Conservation (phyloP, 2,888 invertebrate species). For the Ditula angustiorana region DNA sequence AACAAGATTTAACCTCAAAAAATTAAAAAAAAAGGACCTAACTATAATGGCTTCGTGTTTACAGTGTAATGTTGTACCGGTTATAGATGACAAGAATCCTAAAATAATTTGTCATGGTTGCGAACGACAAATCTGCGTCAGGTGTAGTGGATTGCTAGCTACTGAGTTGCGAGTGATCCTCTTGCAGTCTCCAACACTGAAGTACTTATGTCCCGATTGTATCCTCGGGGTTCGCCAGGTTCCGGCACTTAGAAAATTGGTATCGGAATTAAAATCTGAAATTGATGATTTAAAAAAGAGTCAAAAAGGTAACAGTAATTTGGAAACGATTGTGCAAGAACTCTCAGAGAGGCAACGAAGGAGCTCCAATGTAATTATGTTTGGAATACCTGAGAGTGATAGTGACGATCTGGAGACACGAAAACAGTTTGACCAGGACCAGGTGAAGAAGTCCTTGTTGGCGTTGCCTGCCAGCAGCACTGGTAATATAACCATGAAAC, state of each 20-base stretch:
- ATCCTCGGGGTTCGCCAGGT: neutral
- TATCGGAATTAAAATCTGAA: neutral
- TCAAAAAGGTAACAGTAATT: neutral
- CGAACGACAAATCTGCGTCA: neutral
- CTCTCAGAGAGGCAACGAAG: neutral
- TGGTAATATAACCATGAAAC: too few species aligned
- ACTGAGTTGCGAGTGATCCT: neutral
- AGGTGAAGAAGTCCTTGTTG: neutral
- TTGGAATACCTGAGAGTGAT: neutral
- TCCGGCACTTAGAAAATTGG: neutral
- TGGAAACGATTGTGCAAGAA: neutral
- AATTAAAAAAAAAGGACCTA: too few species aligned
- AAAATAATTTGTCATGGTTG: neutral
- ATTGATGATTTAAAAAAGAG: neutral
- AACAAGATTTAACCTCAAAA: too few species aligned
- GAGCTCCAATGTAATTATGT: slow-evolving; percentile 1
- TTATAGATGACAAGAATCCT: neutral
- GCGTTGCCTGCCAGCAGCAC: neutral
- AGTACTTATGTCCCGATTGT: slow-evolving; percentile 1
- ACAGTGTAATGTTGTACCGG: neutral
- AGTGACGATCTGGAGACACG: neutral
- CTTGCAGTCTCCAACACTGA: neutral
- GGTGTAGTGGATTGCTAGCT: slow-evolving; percentile 8
- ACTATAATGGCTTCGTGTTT: neutral
- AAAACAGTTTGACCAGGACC: neutral